Conservation (phyloP, 2,888 invertebrate genomes). For the Pasiphila rectangulata region DNA sequence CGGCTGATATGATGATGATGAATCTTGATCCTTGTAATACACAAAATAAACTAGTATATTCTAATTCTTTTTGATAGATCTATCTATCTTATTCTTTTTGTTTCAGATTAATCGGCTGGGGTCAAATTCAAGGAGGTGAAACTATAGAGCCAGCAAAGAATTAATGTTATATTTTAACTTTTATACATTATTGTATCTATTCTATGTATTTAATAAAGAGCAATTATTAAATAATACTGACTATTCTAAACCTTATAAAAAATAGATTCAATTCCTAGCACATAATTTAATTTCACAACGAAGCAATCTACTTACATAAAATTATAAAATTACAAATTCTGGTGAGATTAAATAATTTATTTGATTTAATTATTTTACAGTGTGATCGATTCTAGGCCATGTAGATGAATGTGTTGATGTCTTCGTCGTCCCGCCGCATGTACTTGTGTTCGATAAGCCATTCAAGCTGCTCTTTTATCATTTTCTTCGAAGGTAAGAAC, state of each 20-base stretch:
- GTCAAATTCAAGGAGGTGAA: slow-evolving; percentile 98
- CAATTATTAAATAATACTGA: slow-evolving; percentile 30
- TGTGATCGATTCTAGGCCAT: slow-evolving; percentile 86
- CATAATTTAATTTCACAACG: slow-evolving; percentile 29
- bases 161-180: slow-evolving; percentile 61
- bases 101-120: slow-evolving; percentile 98
- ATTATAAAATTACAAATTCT: slow-evolving; percentile 22
- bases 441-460: slow-evolving; percentile 99
- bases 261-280: slow-evolving; percentile 18
- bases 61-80: no score
- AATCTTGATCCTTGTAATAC: no score
- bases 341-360: slow-evolving; percentile 66
- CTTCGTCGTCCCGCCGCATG: slow-evolving; percentile 97
- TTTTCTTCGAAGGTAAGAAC: slow-evolving; percentile 99
- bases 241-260: slow-evolving; percentile 23
- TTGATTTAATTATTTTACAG: slow-evolving; percentile 54
- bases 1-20: no score
- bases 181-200: slow-evolving; percentile 55
- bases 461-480: slow-evolving; percentile 99
- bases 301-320: slow-evolving; percentile 26
- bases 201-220: slow-evolving; percentile 39
- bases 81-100: no score
- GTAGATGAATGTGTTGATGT: slow-evolving; percentile 98
- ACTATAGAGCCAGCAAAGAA: slow-evolving; percentile 92
- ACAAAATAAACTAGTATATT: no score